Evolutionary conservation across 2,113 vertebrate genomes (phyloP), one percentile per base, ranked within the genome.

Genomic region (Steatornis caripensis): DNA sequence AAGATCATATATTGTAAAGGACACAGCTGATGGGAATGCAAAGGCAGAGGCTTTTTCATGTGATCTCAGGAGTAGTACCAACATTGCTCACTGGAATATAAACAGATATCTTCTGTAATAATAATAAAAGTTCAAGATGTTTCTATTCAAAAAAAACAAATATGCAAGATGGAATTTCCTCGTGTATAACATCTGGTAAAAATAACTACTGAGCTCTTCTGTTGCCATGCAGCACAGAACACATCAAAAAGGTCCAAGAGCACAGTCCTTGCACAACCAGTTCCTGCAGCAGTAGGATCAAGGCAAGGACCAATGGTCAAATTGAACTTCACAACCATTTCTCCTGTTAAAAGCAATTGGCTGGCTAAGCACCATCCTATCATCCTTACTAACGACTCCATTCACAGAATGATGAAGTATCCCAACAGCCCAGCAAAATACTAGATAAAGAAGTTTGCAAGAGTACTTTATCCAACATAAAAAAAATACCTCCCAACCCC

Each of bases 151-250:
- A 90, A 89, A 94, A 91, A 81, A 2, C 8, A 94, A 90, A 94
- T 53, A 92, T 72, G 48, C 41, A 87, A 54, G 72, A 93, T 84
- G 76, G 86, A 93, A 96, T 75, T 95, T 96, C 93, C 84, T 94
- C 49, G 36, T 85, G 80, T 84, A 78, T 66, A 93, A 92, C 85
- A 93, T 82, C 86, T 92, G 89, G 81, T 76, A 79, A 90, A 94
- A 95, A 76, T 75, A 90, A 87, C 20, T 34, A 41, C 4, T 0
- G 23, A 81, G 32, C 14, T 91, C 36, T 71, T 90, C 69, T 80
- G 51, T 84, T 89, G 39, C 83, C 65, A 55, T 70, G 72, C 22
- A 93, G 41, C 36, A 66, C 3, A 76, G 23, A 94, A 48, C 43
- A 51, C 27, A 39, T 43, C 55, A 53, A 48, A 90, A 87, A 86